These are phyloP conservation scores for Eristalis intricaria DNA, from an alignment of 2,888 invertebrate species.

Conservation along the genomic window DNA sequence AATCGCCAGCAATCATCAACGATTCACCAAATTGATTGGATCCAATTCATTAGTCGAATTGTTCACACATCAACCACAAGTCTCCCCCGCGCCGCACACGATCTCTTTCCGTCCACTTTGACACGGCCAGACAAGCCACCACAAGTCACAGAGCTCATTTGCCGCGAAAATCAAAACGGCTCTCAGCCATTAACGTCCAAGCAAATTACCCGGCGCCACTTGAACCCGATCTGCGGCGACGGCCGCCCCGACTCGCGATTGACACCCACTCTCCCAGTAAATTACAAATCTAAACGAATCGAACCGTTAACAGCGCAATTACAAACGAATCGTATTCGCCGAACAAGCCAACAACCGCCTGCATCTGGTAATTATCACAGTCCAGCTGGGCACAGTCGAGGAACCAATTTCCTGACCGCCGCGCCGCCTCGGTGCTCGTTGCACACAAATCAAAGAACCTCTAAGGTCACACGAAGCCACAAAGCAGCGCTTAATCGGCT, in stretches of 20 bases:
- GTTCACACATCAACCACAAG: no score
- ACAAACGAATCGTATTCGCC: slow-evolving; percentile 34
- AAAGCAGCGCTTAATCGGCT: slow-evolving; percentile 14
- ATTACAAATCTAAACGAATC: slow-evolving; percentile 52
- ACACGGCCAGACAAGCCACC: slow-evolving; percentile 2
- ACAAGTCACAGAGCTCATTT: slow-evolving; percentile 1
- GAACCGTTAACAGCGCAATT: slow-evolving; percentile 47
- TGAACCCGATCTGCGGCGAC: slow-evolving; percentile 21
- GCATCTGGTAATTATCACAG: slow-evolving; percentile 58
- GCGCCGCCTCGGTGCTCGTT: not conserved
- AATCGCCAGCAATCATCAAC: no score
- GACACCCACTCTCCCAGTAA: slow-evolving; percentile 59
- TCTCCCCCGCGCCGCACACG: not conserved
- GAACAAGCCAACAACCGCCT: not conserved
- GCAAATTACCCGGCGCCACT: slow-evolving; percentile 53
- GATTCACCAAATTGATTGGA: no score
- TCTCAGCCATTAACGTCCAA: slow-evolving; percentile 33
- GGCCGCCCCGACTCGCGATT: slow-evolving; percentile 41
- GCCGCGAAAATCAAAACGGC: slow-evolving; percentile 5
- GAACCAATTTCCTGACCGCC: slow-evolving; percentile 49
- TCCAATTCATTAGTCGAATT: no score
- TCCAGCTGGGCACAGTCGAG: slow-evolving; percentile 26
- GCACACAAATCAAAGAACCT: slow-evolving; percentile 65
- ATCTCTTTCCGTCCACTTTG: not conserved
- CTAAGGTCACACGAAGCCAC: slow-evolving; percentile 57